Evolutionary conservation across 2,113 vertebrate genomes (phyloP).

Genomic region (Thalassarche chlororhynchos): DNA sequence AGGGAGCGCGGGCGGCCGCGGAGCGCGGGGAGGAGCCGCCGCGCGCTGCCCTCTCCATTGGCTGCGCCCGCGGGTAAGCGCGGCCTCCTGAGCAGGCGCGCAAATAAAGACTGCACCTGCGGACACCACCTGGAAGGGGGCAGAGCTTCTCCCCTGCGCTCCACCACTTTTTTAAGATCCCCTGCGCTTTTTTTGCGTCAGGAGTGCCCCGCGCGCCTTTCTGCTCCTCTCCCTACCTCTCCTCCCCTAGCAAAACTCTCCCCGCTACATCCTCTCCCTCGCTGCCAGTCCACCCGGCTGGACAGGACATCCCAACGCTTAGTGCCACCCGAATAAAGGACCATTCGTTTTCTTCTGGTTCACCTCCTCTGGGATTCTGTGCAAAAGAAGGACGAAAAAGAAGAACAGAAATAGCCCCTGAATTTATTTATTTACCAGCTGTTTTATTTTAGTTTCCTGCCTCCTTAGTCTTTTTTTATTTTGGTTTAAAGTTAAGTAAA

Average conservation of each 20-base stretch:
- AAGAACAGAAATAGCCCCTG: background rate
- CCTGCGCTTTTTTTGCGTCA: background rate
- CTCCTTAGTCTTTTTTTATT: background rate
- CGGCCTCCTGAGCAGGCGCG: conserved; percentile 40
- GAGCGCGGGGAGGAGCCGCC: conserved; percentile 42
- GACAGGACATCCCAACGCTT: background rate
- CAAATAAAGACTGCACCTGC: conserved; percentile 69
- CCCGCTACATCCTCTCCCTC: background rate
- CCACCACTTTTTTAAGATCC: background rate
- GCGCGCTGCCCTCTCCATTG: conserved; percentile 33
- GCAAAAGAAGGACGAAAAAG: background rate
- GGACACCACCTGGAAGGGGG: conserved; percentile 63
- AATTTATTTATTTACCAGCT: accelerated
- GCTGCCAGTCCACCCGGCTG: background rate
- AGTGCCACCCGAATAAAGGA: background rate
- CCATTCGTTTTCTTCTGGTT: background rate
- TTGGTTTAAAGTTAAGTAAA: background rate
- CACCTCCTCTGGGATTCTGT: background rate
- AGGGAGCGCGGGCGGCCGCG: background rate
- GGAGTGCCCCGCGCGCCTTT: background rate
- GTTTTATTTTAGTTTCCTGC: background rate
- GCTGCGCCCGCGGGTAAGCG: conserved; percentile 42
- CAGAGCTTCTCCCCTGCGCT: background rate
- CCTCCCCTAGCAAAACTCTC: background rate
- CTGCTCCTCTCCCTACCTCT: background rate